Evolutionary conservation across 2,888 invertebrate genomes (phyloP).

Genomic region (Philopedon plagiatum): DNA sequence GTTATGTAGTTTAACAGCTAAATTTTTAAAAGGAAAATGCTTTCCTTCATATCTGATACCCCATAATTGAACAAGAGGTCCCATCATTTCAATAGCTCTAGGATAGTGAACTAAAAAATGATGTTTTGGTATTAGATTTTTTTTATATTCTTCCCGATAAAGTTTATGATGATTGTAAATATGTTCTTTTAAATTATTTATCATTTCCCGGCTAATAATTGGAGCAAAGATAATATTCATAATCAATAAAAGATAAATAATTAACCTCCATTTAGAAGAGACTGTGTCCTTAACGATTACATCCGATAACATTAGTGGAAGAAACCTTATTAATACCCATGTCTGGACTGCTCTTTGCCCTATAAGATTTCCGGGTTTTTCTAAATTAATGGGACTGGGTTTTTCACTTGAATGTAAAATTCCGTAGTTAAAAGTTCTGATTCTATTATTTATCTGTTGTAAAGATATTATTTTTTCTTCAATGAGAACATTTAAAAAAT

Average conservation of each 20-base stretch:
- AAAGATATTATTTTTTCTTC: background rate
- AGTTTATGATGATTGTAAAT: no score
- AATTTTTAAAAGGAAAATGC: background rate
- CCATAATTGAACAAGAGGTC: background rate
- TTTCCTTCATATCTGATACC: background rate
- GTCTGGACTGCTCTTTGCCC: background rate
- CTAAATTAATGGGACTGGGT: background rate
- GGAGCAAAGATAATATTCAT: no score
- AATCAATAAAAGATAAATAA: background rate
- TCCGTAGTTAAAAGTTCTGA: background rate
- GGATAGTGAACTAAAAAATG: background rate
- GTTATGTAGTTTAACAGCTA: background rate
- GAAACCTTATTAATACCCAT: background rate
- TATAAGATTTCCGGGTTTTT: background rate
- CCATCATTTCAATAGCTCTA: background rate
- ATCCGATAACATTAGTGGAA: background rate
- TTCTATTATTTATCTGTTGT: background rate
- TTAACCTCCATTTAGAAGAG: background rate
- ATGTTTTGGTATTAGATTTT: background rate
- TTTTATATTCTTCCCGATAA: no score
- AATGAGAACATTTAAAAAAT: background rate
- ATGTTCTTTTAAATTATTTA: no score
- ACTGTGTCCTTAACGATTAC: background rate
- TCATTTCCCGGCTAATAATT: no score
- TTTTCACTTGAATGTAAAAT: background rate